Base-by-base conservation (phyloP, 2,888 invertebrate species). In the Drosophila monieri region DNA sequence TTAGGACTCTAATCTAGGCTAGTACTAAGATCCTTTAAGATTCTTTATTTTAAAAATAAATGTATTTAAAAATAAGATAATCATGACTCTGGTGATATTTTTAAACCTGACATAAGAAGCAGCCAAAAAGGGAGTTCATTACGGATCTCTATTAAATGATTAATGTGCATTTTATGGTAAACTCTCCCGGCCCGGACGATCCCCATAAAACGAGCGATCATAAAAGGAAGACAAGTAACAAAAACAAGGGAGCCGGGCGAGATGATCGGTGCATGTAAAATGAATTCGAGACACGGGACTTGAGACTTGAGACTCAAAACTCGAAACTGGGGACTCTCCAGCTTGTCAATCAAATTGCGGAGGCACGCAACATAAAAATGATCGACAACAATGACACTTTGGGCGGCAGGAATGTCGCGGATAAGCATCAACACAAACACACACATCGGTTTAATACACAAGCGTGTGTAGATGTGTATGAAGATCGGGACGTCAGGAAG, bases 351-450 rank as follows among this genome's bases (percentile, higher is more conserved):
- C 84, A 85, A 77, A 71, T 68, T 70, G 59, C 41, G 37, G 43
- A 25, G 54, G 37, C 39, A 64, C 68, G 64, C 30, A 72, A 70
- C 76, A 80, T 83, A 78, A 84, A 85, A 85, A 84, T 84, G 84
- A 85, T 85, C 84, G 86, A 85, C 86, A 85, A 80, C 84, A 85
- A 85, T 84, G 84, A 84, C 84, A 83, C 86, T 78, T 80, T 85
- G 86, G 84, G 85, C 85, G 84, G 84, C 85, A 78, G 85, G 84
- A 84, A 84, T 84, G 85, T 78, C 85, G 80, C 84, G 75, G 84
- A 84, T 84, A 84, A 85, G 48, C 60, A 84, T 84, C 84, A 72
- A 54, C 53, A 32, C 35, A 51, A 61, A 64, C 44, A 59, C 49
- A 48, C 3, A 48, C 10, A 5, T 5, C 37, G 37, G 3, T 6